Evolutionary conservation across 2,888 invertebrate species (phyloP), one percentile per base, ranked within the genome.

Genomic region (Disparrhopalites patrizii): DNA sequence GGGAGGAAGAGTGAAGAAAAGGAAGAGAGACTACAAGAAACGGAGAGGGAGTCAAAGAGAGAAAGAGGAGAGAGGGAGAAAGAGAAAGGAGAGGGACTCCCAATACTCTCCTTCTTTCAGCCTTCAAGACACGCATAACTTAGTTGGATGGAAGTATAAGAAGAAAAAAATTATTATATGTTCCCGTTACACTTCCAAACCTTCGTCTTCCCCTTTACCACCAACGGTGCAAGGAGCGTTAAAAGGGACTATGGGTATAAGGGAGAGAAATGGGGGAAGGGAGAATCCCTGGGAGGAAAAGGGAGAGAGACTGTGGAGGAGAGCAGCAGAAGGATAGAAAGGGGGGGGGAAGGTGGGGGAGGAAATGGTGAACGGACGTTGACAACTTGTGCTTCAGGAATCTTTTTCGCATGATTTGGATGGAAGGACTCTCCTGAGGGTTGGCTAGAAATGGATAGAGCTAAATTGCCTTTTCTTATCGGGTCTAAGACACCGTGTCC

Each of bases 391-490:
- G 55, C 55, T 61, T 25, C 33, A 15, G 33, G 28, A 51, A 50
- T 56, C 50, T 67, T 67, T 64, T 63, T 63, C 67, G 63, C 63
- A 63, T 63, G 67, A 67, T 63, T 63, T 67, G 63, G 57, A 51
- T 43, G 25, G 38, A 64, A 67, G 58, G 54, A 58, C 54, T 56
- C 60, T 63, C 67, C 60, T 58, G 47, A 60, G 63, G 60, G 67
- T 63, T 60, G 54, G 55, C 56, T 57, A 58, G 50, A 50, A 60
- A 67, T 60, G 67, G 67, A 67, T 67, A 63, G 58, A 57, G 38
- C 60, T 58, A 64, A 67, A 67, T 67, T 67, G 67, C 63, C 58
- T 54, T n/a, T 60, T 63, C 67, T 67, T 67, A 67, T 67, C 67
- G 63, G 43, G 18, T n/a, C n/a, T 52, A 50, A 31, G 50, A 60